A percentile compares a stretch with the other conserved stretches of the same genome.
phyloP scores from a whole-genome alignment of 2,113 vertebrate species.

The Rostratula benghalensis region DNA sequence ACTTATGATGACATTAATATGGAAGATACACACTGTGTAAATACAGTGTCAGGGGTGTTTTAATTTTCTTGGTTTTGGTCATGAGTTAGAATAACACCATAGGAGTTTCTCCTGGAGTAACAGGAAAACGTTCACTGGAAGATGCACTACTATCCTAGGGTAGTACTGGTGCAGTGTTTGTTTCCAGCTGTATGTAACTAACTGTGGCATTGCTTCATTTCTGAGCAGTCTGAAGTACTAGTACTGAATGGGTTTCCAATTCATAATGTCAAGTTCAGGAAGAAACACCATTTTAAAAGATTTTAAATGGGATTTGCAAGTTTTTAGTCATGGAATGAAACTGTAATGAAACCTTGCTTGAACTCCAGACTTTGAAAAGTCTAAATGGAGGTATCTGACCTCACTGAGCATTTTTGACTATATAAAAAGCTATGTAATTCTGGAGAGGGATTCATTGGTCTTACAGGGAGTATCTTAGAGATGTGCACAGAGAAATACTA shows the following conservation, averaged over 20 bases:
- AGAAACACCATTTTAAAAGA: background rate
- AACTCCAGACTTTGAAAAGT: background rate
- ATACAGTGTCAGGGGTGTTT: background rate
- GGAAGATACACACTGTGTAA: background rate
- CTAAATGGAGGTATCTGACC: background rate
- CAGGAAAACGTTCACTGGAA: background rate
- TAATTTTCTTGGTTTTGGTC: background rate
- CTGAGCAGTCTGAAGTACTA: background rate
- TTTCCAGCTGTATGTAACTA: too few relatives aligned
- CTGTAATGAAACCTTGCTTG: background rate
- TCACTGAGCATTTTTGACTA: background rate
- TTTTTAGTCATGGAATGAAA: background rate
- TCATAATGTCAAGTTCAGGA: rapidly evolving
- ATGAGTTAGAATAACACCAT: background rate
- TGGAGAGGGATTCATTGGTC: background rate
- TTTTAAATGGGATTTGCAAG: background rate
- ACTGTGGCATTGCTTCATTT: background rate
- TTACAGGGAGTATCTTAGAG: background rate
- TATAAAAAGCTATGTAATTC: background rate
- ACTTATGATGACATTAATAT: rapidly evolving
- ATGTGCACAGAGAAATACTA: background rate
- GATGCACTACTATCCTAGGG: rapidly evolving
- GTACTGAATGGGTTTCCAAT: background rate
- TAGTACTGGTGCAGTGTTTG: background rate
- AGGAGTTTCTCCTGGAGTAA: background rate